These are phyloP conservation scores for Cyprinodon variegatus DNA, from an alignment of 2,113 vertebrate species.

Conservation along the genomic window DNA sequence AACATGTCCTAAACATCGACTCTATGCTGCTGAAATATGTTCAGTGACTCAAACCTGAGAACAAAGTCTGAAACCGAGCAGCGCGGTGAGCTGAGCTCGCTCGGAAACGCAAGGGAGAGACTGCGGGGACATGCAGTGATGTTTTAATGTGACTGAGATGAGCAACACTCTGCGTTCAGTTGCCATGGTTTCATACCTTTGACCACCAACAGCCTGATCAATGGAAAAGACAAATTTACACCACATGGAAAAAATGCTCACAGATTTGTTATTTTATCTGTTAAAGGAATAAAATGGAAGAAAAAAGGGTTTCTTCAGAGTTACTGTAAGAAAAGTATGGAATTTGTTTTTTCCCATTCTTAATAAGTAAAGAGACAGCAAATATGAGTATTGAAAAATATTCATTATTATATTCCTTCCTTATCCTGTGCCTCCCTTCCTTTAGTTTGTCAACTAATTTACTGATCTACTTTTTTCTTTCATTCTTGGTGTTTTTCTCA, in stretches of 20 bases:
- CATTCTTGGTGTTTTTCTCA: too few relatives aligned
- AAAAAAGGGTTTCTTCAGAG: not conserved
- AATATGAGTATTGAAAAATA: not conserved
- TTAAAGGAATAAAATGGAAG: not conserved
- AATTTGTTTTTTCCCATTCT: not conserved
- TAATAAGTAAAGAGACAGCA: too few relatives aligned
- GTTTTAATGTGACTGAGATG: conserved; percentile 2
- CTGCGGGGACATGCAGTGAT: conserved; percentile 11
- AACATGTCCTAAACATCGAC: conserved; percentile 35
- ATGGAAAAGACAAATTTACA: not conserved
- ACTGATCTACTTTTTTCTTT: too few relatives aligned
- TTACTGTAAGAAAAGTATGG: not conserved
- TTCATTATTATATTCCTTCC: not conserved
- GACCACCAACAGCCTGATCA: not conserved
- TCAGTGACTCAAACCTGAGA: conserved; percentile 35
- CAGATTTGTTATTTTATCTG: not conserved
- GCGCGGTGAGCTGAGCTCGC: conserved; percentile 28
- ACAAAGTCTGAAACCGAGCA: conserved; percentile 38
- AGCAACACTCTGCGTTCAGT: conserved; percentile 10
- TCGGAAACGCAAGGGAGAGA: conserved; percentile 7
- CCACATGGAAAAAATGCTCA: not conserved
- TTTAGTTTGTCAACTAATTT: not conserved
- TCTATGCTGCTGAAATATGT: conserved; percentile 27
- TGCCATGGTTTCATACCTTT: conserved; percentile 33
- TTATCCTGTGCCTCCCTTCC: not conserved